A percentile compares a stretch with the other conserved stretches of the same genome.
Conservation (phyloP, 2,888 invertebrate genomes). For the Epsilonema sp. region DNA sequence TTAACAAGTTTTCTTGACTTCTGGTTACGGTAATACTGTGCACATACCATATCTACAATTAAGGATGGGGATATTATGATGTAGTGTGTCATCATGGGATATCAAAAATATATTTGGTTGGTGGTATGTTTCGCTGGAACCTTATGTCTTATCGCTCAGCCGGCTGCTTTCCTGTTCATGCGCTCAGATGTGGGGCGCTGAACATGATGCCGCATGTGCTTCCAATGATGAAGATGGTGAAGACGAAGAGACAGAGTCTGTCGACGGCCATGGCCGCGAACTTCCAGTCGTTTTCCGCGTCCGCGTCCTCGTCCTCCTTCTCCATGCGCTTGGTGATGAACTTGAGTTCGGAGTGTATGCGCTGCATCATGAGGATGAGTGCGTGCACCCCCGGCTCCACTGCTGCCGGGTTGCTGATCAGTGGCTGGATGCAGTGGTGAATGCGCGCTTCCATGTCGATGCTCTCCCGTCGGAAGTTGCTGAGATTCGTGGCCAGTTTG, state of each 20-base stretch:
- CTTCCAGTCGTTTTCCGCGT: constrained; percentile 22
- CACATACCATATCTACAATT: too few relatives aligned
- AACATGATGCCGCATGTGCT: constrained; percentile 24
- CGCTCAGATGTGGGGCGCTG: constrained; percentile 25
- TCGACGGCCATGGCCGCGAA: constrained; percentile 21
- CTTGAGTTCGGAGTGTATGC: constrained; percentile 17
- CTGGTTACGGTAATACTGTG: too few relatives aligned
- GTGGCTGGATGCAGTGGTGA: not conserved
- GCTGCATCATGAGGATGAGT: constrained; percentile 16
- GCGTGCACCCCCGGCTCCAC: constrained; percentile 18
- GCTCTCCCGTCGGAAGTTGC: not conserved
- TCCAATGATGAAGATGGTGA: constrained; percentile 23
- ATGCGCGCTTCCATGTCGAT: not conserved
- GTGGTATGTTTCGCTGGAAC: too few relatives aligned
- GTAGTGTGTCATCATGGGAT: too few relatives aligned
- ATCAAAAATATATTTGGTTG: too few relatives aligned
- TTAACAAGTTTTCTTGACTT: too few relatives aligned
- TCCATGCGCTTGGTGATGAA: constrained; percentile 14
- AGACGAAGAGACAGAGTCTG: constrained; percentile 25
- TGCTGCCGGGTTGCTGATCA: constrained; percentile 4
- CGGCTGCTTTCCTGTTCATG: too few relatives aligned
- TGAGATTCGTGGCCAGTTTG: not conserved
- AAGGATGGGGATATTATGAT: too few relatives aligned
- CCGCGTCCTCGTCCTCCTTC: constrained; percentile 22
- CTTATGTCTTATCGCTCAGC: too few relatives aligned